Evolutionary conservation across 2,113 vertebrate species (phyloP), one percentile per base, ranked within the genome.

Genomic region (Thymallus thymallus): DNA sequence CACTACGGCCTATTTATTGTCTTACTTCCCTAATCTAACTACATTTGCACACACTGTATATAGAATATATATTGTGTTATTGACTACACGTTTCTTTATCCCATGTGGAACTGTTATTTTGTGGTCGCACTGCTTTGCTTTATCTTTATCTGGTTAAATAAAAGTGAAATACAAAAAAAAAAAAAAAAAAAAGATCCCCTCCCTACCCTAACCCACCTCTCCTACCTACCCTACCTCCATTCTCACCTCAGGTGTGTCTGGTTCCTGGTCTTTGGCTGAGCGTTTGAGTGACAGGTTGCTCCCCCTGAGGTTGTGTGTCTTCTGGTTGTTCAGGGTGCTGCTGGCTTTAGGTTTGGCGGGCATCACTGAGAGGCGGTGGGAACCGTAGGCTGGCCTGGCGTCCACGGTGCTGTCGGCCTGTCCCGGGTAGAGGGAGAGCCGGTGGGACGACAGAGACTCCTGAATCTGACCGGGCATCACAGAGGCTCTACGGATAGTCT

Each of bases 401-500:
- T 67, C 77, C 1, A 5, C 3, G 30, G 75, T 51, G 48, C 48
- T 51, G 14, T 51, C 74, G 0, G 89, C 70, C 72, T 91, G 92
- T 0, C 90, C 72, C 1, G 91, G 84, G 73, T 93, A 92, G 79
- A 95, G 82, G 32, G 94, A 96, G 76, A 90, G 93, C 0, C 87
- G 91, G 5, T 88, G 72, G 13, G 81, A 87, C 9, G 72, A 1
- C 0, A 84, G 13, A 0, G 90, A 86, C 22, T 95, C 91, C 0
- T 84, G 73, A 0, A 96, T 87, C 89, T 96, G 96, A 0, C 89
- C 63, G 0, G 96, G 95, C 82, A 94, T 91, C 84, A 93, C 88
- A 69, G 95, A 96, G n/a, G 92, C 95, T 0, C 95, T 90, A 0
- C 95, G 92, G 83, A 99, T 90, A 0, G 96, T 98, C 84, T 97